Base-by-base conservation (phyloP, 1,140 invertebrate genomes). In the Lepidostoma basale region DNA sequence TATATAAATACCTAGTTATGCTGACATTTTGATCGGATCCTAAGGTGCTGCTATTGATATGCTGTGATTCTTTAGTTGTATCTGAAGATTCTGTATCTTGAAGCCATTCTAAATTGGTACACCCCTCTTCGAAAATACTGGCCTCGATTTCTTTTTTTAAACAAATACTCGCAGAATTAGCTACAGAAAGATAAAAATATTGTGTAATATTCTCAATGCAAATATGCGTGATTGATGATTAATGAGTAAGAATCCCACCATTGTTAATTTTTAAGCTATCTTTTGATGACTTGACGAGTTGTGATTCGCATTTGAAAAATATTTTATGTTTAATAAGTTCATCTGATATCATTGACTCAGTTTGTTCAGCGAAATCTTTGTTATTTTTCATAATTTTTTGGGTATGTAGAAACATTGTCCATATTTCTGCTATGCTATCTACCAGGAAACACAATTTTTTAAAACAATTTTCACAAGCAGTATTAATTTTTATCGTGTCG, bases 91-190 rank as follows among this genome's bases (percentile, higher is more conserved):
- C 66, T n/a, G 54, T 25, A 10, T 72, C 70, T 4, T 59, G 40
- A 23, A 72, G 16, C 70, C 70, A 72, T 62, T 72, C 70, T 12
- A 66, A 42, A 26, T 72, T 49, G 5, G 70, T 72, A 39, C 44
- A 72, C 5, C 62, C 62, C 9, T 72, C 70, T 10, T 64, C 49
- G 9, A 14, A 22, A 16, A 58, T 18, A 20, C 39, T 56, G 4
- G 30, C 10, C 44, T 66, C 63, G 28, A 56, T 44, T 23, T 56
- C 42, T 8, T 66, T 66, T 56, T 44, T 18, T 20, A 56, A 26
- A 26, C n/a, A n/a, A n/a, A n/a, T n/a, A n/a, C n/a, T n/a, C n/a
- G n/a, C n/a, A n/a, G n/a, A n/a, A n/a, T n/a, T n/a, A n/a, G n/a
- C n/a, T n/a, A n/a, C n/a, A n/a, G n/a, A n/a, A n/a, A n/a, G n/a